Evolutionary conservation across 1,140 invertebrate genomes (phyloP).

Genomic region (Tigriopus japonicus): DNA sequence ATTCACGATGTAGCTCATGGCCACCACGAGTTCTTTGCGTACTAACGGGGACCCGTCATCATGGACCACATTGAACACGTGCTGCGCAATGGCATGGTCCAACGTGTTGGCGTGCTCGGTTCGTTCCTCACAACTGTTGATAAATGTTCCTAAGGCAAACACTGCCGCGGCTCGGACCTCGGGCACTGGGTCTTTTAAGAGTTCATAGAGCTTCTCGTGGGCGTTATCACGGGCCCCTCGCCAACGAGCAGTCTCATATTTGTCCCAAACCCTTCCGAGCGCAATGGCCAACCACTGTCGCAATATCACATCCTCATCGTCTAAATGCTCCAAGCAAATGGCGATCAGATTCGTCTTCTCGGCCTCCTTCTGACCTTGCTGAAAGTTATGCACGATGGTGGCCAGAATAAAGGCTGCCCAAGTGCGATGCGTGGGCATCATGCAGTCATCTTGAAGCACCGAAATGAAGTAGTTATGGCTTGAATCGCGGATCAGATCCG

Average conservation of each 20-base stretch:
- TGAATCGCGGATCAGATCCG: slow-evolving; percentile 82
- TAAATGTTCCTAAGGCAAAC: slow-evolving; percentile 81
- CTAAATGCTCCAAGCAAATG: slow-evolving; percentile 53
- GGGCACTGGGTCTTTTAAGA: slow-evolving; percentile 57
- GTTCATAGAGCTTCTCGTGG: slow-evolving; percentile 71
- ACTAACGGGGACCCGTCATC: slow-evolving; percentile 73
- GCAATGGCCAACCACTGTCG: slow-evolving; percentile 83
- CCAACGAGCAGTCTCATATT: slow-evolving; percentile 82
- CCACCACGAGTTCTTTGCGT: slow-evolving; percentile 56
- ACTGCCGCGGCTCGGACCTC: slow-evolving; percentile 78
- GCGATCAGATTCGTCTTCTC: slow-evolving; percentile 55
- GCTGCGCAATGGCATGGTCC: slow-evolving; percentile 74
- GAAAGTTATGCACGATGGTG: slow-evolving; percentile 74
- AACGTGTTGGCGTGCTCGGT: slow-evolving; percentile 81
- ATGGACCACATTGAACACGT: slow-evolving; percentile 49
- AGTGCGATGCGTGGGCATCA: slow-evolving; percentile 38
- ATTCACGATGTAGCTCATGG: slow-evolving; percentile 70
- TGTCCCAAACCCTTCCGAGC: slow-evolving; percentile 79
- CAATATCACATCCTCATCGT: slow-evolving; percentile 39
- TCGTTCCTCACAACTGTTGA: slow-evolving; percentile 52
- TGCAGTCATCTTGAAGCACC: slow-evolving; percentile 60
- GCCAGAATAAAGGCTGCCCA: slow-evolving; percentile 71
- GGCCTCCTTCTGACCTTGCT: slow-evolving; percentile 52
- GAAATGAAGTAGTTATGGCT: slow-evolving; percentile 86
- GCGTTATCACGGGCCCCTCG: slow-evolving; percentile 84